These are phyloP conservation scores for Heterodera carotae DNA, from an alignment of 1,140 invertebrate genomes.

Conservation along the genomic window DNA sequence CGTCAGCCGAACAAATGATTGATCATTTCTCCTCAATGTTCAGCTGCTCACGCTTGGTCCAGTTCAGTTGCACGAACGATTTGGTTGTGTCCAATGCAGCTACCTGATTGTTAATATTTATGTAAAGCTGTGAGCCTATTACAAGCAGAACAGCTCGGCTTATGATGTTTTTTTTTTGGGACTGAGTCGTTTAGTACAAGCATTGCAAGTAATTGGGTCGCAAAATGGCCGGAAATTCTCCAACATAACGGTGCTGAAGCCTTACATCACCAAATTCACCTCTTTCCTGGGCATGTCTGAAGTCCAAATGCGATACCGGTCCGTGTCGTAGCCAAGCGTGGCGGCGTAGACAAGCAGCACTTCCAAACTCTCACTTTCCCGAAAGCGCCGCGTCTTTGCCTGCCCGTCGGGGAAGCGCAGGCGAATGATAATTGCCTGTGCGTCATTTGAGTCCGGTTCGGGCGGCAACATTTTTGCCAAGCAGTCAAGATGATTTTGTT, in stretches of 20 bases:
- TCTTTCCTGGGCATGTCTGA: slow-evolving; percentile 49
- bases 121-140: too few relatives aligned
- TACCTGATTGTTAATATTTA: too few relatives aligned
- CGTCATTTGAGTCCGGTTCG: slow-evolving; percentile 39
- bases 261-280: slow-evolving; percentile 19
- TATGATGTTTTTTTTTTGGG: too few relatives aligned
- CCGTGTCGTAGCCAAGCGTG: slow-evolving; percentile 43
- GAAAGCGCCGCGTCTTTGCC: slow-evolving; percentile 46
- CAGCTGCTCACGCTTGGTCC: slow-evolving; percentile 46
- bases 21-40: slow-evolving; percentile 15
- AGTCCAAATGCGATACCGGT: slow-evolving; percentile 45
- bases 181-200: too few relatives aligned
- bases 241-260: too few relatives aligned
- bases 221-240: too few relatives aligned
- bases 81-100: slow-evolving; percentile 39
- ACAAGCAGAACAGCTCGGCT: too few relatives aligned
- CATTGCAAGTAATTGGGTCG: too few relatives aligned
- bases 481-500: slow-evolving; percentile 15
- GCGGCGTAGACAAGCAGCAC: slow-evolving; percentile 43
- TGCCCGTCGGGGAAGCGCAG: slow-evolving; percentile 46
- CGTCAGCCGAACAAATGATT: background rate
- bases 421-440: slow-evolving; percentile 41
- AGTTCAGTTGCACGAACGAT: slow-evolving; percentile 45
- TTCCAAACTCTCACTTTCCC: slow-evolving; percentile 32
- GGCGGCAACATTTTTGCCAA: slow-evolving; percentile 38